phyloP scores from a whole-genome alignment of 2,113 vertebrate genomes.

The Ammodytes dubius region DNA sequence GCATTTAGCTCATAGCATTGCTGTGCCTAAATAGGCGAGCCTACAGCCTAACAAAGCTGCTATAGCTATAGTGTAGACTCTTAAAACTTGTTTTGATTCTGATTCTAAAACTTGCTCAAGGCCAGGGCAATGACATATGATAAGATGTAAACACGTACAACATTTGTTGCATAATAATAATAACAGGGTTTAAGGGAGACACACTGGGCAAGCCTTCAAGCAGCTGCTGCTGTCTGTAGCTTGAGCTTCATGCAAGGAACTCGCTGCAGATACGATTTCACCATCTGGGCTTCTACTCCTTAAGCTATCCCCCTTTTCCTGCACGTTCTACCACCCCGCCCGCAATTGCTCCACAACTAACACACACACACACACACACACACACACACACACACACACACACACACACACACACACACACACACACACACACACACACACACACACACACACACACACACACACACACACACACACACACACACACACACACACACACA shows the following conservation, averaged over 20 bases:
- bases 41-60: neutral
- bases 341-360: neutral
- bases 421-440: neutral
- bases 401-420: constrained; percentile 5
- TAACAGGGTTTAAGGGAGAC: neutral
- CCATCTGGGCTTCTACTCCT: constrained; percentile 16
- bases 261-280: constrained; percentile 42
- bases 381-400: neutral
- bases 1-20: neutral
- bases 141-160: neutral
- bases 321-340: neutral
- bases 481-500: constrained; percentile 13
- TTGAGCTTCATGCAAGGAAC: constrained; percentile 13
- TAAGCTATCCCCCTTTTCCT: neutral
- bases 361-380: constrained; percentile 15
- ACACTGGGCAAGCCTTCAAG: constrained; percentile 21
- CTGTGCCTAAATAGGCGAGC: neutral
- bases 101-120: neutral
- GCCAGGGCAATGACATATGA: neutral
- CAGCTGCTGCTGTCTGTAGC: constrained; percentile 38
- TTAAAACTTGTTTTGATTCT: neutral
- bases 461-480: neutral
- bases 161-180: constrained; percentile 22
- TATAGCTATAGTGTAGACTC: neutral
- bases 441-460: constrained; percentile 8